phyloP scores from a whole-genome alignment of 2,888 invertebrate genomes.

The Tryphoninae sp. region DNA sequence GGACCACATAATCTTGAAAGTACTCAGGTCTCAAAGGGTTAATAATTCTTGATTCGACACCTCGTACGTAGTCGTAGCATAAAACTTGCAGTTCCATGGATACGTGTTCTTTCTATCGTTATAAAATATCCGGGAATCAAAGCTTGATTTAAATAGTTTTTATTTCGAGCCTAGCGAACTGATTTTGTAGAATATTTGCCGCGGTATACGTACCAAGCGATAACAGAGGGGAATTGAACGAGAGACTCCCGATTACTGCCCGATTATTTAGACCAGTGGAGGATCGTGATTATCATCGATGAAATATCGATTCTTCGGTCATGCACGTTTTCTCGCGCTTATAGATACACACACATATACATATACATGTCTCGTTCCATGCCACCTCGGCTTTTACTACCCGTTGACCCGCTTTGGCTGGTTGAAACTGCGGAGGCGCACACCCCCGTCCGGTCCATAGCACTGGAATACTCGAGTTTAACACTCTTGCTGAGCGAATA shows the following conservation, averaged over 20 bases:
- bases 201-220: not conserved
- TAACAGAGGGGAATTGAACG: not conserved
- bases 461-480: constrained; percentile 48
- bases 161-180: not conserved
- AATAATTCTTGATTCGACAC: too few relatives aligned
- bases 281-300: constrained; percentile 15
- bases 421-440: constrained; percentile 33
- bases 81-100: too few relatives aligned
- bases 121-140: not conserved
- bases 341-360: not conserved
- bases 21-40: too few relatives aligned
- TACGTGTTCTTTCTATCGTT: not conserved
- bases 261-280: constrained; percentile 36
- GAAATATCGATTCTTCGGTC: constrained; percentile 27
- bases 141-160: not conserved
- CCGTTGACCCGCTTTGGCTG: constrained; percentile 54
- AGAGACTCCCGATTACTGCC: constrained; percentile 26
- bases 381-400: constrained; percentile 53
- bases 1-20: too few relatives aligned
- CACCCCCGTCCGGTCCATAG: constrained; percentile 44
- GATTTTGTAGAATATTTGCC: constrained; percentile 9
- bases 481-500: constrained; percentile 54
- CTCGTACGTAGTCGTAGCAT: too few relatives aligned
- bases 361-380: constrained; percentile 29
- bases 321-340: not conserved